A percentile compares a stretch with the other conserved stretches of the same genome.
Evolutionary conservation across 2,888 invertebrate genomes (phyloP).

Genomic region (Athetis lepigone): DNA sequence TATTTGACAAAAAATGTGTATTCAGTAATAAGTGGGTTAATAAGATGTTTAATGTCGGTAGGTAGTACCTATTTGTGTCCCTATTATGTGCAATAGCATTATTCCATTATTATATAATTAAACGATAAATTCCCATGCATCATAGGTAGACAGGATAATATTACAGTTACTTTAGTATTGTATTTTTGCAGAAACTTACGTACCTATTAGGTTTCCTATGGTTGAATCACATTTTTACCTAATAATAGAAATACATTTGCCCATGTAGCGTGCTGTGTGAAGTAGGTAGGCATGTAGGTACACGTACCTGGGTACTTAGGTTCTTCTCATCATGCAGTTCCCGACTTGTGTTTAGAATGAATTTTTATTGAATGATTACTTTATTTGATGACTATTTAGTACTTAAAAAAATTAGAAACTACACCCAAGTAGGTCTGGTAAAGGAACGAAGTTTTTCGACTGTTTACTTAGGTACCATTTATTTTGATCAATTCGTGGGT

Average conservation of each 20-base stretch:
- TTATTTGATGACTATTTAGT: too few relatives aligned
- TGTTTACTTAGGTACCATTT: too few relatives aligned
- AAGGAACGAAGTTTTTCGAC: too few relatives aligned
- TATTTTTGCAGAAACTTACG: slow-evolving; percentile 11
- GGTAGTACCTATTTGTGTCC: neutral
- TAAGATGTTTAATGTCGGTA: neutral
- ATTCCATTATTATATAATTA: neutral
- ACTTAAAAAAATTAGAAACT: too few relatives aligned
- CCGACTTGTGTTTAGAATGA: too few relatives aligned
- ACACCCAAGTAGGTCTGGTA: too few relatives aligned
- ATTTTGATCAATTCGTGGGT: too few relatives aligned
- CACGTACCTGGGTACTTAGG: too few relatives aligned
- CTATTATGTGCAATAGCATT: slow-evolving; percentile 1
- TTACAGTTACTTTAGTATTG: neutral
- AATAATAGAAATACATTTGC: slow-evolving; percentile 1
- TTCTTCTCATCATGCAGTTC: too few relatives aligned
- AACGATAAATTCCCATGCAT: slow-evolving; percentile 16
- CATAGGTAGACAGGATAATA: slow-evolving; percentile 19
- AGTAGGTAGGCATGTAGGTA: slow-evolving; percentile 3
- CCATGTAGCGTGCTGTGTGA: neutral
- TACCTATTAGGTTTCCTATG: neutral
- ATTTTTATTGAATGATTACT: too few relatives aligned
- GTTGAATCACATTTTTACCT: slow-evolving; percentile 8
- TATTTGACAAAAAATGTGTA: too few relatives aligned
- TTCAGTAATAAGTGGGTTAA: too few relatives aligned